Conservation (phyloP, 2,113 vertebrate species). For the Nyctibius bracteatus region DNA sequence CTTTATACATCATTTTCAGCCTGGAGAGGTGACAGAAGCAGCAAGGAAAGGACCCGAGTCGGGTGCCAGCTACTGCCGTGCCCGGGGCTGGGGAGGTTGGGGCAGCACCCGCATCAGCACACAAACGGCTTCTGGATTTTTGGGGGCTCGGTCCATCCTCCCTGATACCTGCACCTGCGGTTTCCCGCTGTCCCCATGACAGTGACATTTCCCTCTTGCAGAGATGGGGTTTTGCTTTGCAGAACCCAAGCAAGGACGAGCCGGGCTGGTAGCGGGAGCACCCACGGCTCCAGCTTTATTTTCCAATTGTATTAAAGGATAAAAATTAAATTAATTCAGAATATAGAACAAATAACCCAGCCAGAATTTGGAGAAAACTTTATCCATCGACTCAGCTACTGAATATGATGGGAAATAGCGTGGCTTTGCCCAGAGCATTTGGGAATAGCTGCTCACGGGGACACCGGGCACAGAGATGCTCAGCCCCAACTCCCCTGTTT, state of each 20-base stretch:
- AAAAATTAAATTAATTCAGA: background rate
- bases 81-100: rapidly evolving
- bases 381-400: background rate
- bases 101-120: background rate
- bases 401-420: rapidly evolving
- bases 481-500: background rate
- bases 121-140: background rate
- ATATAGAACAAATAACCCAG: background rate
- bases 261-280: background rate
- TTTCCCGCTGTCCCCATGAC: background rate
- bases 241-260: background rate
- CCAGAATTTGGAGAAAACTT: background rate
- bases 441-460: background rate
- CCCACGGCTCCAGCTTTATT: background rate
- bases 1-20: background rate
- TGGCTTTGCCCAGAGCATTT: rapidly evolving
- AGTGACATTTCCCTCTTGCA: background rate
- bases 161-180: rapidly evolving
- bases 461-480: background rate
- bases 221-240: background rate
- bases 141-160: background rate
- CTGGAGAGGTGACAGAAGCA: background rate
- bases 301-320: background rate
- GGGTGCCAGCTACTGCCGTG: background rate
- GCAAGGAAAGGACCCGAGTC: rapidly evolving